A percentile compares a stretch with the other conserved stretches of the same genome.
Evolutionary conservation across 2,888 invertebrate genomes (phyloP).

Genomic region (Strigamia transsilvanica): DNA sequence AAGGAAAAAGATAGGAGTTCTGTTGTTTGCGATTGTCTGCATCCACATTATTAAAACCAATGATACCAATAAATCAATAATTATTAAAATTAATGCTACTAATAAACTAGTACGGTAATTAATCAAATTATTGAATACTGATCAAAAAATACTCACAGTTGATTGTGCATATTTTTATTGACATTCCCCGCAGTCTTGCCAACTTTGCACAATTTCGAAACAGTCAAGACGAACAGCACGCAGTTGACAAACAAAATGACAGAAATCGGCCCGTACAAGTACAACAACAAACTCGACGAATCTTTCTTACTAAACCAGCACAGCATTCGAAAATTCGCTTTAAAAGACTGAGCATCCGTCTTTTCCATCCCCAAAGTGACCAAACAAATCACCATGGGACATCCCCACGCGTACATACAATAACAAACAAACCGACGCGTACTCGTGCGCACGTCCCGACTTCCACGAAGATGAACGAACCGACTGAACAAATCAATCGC

Average conservation of each 20-base stretch:
- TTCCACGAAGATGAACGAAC: not conserved
- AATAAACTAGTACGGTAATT: too few species aligned
- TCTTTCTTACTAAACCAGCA: not conserved
- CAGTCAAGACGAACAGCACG: not conserved
- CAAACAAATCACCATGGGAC: not conserved
- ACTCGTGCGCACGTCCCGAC: not conserved
- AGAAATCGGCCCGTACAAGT: slow-evolving; percentile 29
- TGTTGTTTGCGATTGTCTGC: too few species aligned
- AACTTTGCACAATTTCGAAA: not conserved
- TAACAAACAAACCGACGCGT: not conserved
- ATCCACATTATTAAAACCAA: too few species aligned
- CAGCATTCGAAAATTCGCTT: not conserved
- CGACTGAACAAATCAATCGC: not conserved
- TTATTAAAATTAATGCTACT: too few species aligned
- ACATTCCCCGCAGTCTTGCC: not conserved
- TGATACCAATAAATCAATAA: not conserved
- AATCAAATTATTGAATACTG: not conserved
- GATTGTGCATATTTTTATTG: not conserved
- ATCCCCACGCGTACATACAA: not conserved
- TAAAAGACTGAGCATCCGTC: not conserved
- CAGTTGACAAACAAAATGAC: not conserved
- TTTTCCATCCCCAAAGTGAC: not conserved
- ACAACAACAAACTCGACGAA: not conserved
- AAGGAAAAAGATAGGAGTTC: too few species aligned
- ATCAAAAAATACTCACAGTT: slow-evolving; percentile 19